Conservation (phyloP, 2,888 invertebrate species). For the Petrolisthes manimaculis region DNA sequence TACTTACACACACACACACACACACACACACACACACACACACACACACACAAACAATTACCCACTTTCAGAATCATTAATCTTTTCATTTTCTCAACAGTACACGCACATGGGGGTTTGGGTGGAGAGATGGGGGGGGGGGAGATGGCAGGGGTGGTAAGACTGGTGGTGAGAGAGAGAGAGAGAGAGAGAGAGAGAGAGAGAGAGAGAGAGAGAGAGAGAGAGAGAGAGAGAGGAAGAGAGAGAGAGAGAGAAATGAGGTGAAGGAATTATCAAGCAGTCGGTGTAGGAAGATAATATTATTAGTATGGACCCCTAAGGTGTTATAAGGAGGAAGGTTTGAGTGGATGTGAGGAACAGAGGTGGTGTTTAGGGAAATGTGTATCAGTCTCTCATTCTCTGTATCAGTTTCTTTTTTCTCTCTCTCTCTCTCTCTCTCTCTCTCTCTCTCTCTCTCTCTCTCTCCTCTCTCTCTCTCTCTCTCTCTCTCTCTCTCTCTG, state of each 20-base stretch:
- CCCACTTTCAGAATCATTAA: background rate
- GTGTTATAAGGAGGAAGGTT: background rate
- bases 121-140: background rate
- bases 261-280: background rate
- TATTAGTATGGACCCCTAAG: background rate
- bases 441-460: constrained; percentile 18
- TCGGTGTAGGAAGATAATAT: background rate
- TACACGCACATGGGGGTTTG: background rate
- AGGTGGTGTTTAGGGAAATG: background rate
- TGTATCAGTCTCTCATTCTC: background rate
- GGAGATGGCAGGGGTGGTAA: background rate
- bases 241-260: background rate
- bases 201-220: background rate
- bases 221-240: background rate
- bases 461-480: too few relatives aligned
- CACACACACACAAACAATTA: background rate
- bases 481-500: too few relatives aligned
- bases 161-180: background rate
- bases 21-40: constrained; percentile 15
- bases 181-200: background rate
- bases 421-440: constrained; percentile 18
- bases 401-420: background rate
- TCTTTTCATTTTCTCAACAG: background rate
- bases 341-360: background rate
- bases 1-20: background rate